Percentiles rank a stretch among this genome's conserved stretches.
These are phyloP conservation scores for Myocastor coypus DNA, from an alignment of 2,113 vertebrate genomes.

Conservation along the genomic window DNA sequence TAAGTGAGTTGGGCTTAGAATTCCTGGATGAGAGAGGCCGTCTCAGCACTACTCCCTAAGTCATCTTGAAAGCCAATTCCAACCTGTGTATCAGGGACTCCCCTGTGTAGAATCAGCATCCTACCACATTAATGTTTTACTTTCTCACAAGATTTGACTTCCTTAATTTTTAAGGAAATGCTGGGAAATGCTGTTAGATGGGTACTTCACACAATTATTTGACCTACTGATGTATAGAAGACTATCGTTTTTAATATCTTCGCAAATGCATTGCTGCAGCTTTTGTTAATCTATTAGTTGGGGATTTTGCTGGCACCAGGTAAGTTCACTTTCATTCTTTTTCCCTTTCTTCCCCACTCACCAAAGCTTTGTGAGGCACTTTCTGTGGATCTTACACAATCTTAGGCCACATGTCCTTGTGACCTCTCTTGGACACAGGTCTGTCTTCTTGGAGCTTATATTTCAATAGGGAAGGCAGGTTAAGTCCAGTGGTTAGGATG, in stretches of 20 bases:
- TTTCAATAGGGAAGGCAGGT: background rate
- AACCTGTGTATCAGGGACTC: background rate
- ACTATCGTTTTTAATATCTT: background rate
- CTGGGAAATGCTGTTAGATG: background rate
- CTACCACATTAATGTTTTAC: background rate
- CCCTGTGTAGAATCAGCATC: background rate
- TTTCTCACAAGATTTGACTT: background rate
- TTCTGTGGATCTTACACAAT: background rate
- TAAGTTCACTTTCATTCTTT: background rate
- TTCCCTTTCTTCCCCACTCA: background rate
- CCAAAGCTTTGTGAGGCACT: background rate
- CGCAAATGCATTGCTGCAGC: background rate
- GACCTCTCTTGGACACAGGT: background rate
- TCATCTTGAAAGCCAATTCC: background rate
- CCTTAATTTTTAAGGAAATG: background rate
- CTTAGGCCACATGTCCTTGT: background rate
- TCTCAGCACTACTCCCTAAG: background rate
- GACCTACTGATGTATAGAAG: background rate
- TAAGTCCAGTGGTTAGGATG: background rate
- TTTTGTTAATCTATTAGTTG: background rate
- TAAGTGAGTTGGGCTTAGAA: background rate
- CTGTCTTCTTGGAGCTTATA: background rate
- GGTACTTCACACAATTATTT: constrained; percentile 7
- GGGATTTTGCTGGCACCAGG: background rate
- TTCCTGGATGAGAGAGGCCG: background rate